These are phyloP conservation scores for Pterophyllum scalare DNA, from an alignment of 2,113 vertebrate species.

Conservation along the genomic window DNA sequence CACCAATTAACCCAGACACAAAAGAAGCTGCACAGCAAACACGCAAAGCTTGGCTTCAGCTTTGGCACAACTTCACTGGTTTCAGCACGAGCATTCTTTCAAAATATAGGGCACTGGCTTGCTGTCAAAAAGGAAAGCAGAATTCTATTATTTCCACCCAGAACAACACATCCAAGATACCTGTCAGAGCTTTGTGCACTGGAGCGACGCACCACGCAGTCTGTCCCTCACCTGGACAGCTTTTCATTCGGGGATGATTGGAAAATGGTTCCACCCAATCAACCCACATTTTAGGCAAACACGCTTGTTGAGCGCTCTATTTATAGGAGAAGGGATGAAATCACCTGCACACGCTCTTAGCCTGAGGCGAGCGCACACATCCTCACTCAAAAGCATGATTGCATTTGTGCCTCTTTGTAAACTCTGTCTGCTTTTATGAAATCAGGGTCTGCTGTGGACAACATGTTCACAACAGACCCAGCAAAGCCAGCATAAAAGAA, in stretches of 20 bases:
- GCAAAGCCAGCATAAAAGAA: neutral
- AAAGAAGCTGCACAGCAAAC: constrained; percentile 60
- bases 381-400: constrained; percentile 4
- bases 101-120: constrained; percentile 75
- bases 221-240: constrained; percentile 42
- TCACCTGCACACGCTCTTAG: constrained; percentile 6
- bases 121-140: constrained; percentile 43
- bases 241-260: constrained; percentile 43
- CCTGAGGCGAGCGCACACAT: constrained; percentile 7
- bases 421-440: neutral
- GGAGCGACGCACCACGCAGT: constrained; percentile 6
- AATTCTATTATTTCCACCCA: constrained; percentile 50
- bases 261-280: constrained; percentile 43
- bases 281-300: constrained; percentile 20
- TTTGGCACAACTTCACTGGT: constrained; percentile 70
- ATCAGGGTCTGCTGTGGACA: neutral
- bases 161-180: constrained; percentile 41
- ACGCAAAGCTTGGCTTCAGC: constrained; percentile 43
- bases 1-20: constrained; percentile 76
- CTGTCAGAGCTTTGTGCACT: constrained; percentile 20
- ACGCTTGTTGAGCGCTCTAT: constrained; percentile 17
- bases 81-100: constrained; percentile 45
- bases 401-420: constrained; percentile 22
- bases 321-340: constrained; percentile 14
- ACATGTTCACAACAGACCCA: neutral